A percentile compares a stretch with the other conserved stretches of the same genome.
Evolutionary conservation across 2,888 invertebrate species (phyloP).

Genomic region (Druceiella hillmani): DNA sequence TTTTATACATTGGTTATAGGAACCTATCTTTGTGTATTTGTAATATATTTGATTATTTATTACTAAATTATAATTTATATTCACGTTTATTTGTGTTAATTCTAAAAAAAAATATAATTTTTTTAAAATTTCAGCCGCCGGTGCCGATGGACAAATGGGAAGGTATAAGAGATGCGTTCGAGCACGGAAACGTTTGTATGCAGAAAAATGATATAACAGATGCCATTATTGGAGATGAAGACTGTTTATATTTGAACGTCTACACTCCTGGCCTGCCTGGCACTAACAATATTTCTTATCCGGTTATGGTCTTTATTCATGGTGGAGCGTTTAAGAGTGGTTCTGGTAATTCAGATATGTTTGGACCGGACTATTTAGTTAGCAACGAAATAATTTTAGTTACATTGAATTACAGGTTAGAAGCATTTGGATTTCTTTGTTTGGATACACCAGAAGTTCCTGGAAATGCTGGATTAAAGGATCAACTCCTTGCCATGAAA

Average conservation of each 20-base stretch:
- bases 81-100: no score
- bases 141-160: not conserved
- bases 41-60: no score
- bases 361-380: constrained; percentile 3
- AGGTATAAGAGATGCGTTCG: constrained; percentile 1
- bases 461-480: constrained; percentile 3
- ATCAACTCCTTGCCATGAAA: constrained; percentile 2
- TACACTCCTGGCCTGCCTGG: constrained; percentile 1
- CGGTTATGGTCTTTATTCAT: constrained; percentile 5
- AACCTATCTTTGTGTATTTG: no score
- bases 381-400: constrained; percentile 1
- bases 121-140: constrained; percentile 6
- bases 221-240: not conserved
- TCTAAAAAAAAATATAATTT: no score
- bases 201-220: no score
- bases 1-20: no score
- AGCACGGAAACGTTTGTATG: not conserved
- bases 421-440: constrained; percentile 5
- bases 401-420: constrained; percentile 4
- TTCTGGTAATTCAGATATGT: not conserved
- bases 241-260: constrained; percentile 5
- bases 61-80: no score
- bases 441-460: constrained; percentile 4
- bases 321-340: constrained; percentile 3
- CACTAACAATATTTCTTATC: not conserved